Conservation (phyloP, 2,113 vertebrate species). For the Nycticryphes semicollaris region DNA sequence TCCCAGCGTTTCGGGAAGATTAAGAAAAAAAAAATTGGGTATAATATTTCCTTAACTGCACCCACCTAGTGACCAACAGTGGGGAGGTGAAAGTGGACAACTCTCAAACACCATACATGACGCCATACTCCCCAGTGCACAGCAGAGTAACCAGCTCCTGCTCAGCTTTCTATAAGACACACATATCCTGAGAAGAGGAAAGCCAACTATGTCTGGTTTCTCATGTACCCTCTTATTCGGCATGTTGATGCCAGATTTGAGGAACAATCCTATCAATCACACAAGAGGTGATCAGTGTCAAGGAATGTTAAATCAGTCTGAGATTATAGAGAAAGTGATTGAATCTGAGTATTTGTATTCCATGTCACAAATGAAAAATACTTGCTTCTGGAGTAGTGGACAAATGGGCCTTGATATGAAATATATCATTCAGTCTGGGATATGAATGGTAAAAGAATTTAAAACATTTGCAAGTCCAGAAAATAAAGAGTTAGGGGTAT, state of each 20-base stretch:
- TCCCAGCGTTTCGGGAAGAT: not conserved
- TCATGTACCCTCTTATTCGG: not conserved
- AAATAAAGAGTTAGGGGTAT: not conserved
- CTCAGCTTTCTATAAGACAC: not conserved
- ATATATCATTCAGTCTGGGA: not conserved
- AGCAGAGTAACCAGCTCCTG: not conserved
- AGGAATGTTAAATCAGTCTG: not conserved
- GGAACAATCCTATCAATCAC: not conserved
- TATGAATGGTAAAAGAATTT: not conserved
- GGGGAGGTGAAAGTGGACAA: not conserved
- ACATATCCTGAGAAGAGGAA: not conserved
- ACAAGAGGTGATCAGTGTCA: not conserved
- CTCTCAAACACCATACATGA: not conserved
- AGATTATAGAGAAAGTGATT: not conserved
- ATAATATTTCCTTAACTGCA: not conserved
- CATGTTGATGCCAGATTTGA: not conserved
- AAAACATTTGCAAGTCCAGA: not conserved
- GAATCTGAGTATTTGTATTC: not conserved
- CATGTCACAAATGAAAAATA: not conserved
- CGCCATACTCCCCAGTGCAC: accelerated
- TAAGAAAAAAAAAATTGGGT: not conserved
- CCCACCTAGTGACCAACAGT: not conserved
- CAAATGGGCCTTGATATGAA: not conserved
- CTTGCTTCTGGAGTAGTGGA: not conserved
- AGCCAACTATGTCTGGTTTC: not conserved